phyloP scores from a whole-genome alignment of 2,113 vertebrate genomes.

The Oenanthe melanoleuca region DNA sequence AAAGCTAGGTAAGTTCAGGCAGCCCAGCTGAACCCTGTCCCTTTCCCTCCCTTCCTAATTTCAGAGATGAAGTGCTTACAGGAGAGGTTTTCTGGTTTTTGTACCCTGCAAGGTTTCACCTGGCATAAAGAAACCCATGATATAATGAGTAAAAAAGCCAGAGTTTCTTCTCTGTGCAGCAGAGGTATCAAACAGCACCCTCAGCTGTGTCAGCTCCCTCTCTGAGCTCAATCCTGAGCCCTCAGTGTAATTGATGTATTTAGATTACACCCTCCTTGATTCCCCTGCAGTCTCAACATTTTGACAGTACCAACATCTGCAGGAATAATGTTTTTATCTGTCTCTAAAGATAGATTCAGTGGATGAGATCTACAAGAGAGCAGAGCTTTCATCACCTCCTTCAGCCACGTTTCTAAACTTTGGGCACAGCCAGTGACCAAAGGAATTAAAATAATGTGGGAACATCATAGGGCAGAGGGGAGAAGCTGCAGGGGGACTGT shows the following conservation, averaged over 20 bases:
- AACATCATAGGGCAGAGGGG: not conserved
- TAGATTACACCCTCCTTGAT: not conserved
- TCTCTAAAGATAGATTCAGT: not conserved
- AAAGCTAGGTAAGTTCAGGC: not conserved
- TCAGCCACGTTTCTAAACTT: not conserved
- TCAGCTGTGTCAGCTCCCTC: not conserved
- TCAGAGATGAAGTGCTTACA: not conserved
- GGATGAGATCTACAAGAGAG: not conserved
- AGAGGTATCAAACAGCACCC: not conserved
- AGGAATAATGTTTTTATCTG: not conserved
- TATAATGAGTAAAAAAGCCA: not conserved
- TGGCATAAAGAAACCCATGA: not conserved
- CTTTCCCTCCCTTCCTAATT: not conserved
- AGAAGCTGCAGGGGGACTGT: not conserved
- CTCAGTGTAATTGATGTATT: not conserved
- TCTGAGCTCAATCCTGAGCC: not conserved
- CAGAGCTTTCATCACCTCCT: not conserved
- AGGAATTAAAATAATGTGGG: fast-evolving
- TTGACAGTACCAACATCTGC: not conserved
- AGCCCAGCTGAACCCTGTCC: not conserved
- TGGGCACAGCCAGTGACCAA: not conserved
- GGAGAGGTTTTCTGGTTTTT: not conserved
- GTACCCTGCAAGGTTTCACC: not conserved
- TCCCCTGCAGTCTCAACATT: not conserved
- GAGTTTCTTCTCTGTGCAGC: not conserved